Conservation (phyloP, 2,888 invertebrate species). For the Drosophila seclusa region DNA sequence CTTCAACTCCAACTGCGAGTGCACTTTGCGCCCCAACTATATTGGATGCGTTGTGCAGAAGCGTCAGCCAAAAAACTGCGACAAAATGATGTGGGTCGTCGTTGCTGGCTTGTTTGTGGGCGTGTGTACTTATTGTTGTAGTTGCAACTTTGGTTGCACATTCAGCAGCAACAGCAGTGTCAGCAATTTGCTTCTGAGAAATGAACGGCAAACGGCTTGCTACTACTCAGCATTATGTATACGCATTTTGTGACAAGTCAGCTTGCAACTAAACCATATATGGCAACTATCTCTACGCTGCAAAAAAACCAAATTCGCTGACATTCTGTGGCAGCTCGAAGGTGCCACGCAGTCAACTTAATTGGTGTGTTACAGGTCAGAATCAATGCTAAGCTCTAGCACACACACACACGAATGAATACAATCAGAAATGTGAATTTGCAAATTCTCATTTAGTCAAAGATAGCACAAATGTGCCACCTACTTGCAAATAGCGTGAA, state of each 20-base stretch:
- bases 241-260: conserved; percentile 70
- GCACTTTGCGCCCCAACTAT: conserved; percentile 18
- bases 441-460: conserved; percentile 20
- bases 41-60: conserved; percentile 39
- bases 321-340: conserved; percentile 55
- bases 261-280: conserved; percentile 35
- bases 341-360: conserved; percentile 57
- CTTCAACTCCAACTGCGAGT: conserved; percentile 12
- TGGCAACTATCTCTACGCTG: conserved; percentile 57
- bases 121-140: conserved; percentile 45
- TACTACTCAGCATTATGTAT: conserved; percentile 56
- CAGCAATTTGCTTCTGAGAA: conserved; percentile 55
- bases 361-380: conserved; percentile 47
- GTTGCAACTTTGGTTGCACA: conserved; percentile 77
- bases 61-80: conserved; percentile 68
- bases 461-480: conserved; percentile 17
- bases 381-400: conserved; percentile 49
- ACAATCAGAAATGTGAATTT: background rate
- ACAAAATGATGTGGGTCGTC: conserved; percentile 77
- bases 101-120: conserved; percentile 28
- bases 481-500: conserved; percentile 27
- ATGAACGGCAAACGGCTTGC: conserved; percentile 65
- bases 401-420: conserved; percentile 2
- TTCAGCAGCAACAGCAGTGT: conserved; percentile 62
- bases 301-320: conserved; percentile 38